Evolutionary conservation across 1,140 invertebrate species (phyloP).

Genomic region (Dreissena polymorpha): DNA sequence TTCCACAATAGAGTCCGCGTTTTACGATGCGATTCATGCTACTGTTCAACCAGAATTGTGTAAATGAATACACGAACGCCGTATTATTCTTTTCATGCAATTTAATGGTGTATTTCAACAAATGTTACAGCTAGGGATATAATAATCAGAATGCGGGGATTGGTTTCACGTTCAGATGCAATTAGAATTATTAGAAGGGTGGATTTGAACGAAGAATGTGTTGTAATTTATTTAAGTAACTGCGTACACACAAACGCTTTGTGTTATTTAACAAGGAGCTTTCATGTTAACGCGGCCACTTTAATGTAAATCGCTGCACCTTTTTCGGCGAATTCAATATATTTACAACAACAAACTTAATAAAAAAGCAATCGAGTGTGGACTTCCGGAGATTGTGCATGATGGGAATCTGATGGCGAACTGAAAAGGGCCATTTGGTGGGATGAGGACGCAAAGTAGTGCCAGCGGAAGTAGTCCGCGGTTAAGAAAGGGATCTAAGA

Average conservation of each 20-base stretch:
- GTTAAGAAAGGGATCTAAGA: no score
- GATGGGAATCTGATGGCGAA: not conserved
- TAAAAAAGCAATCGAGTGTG: not conserved
- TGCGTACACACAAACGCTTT: no score
- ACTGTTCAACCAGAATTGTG: not conserved
- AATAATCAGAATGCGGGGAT: constrained; percentile 18
- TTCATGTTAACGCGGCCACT: not conserved
- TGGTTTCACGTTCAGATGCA: no score
- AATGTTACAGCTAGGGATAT: not conserved
- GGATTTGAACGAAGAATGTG: not conserved
- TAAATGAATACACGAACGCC: not conserved
- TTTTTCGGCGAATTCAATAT: no score
- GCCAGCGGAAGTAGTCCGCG: no score
- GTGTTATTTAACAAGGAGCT: not conserved
- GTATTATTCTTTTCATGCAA: no score
- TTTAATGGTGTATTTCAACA: not conserved
- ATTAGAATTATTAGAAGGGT: constrained; percentile 5
- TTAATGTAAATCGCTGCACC: not conserved
- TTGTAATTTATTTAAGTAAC: not conserved
- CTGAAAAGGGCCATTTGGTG: not conserved
- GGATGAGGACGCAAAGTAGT: not conserved
- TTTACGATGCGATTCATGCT: no score
- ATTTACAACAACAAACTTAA: not conserved
- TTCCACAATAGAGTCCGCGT: no score
- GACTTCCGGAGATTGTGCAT: not conserved